A percentile compares a stretch with the other conserved stretches of the same genome.
Conservation (phyloP, 2,888 invertebrate species). For the Sussaba pulchella region DNA sequence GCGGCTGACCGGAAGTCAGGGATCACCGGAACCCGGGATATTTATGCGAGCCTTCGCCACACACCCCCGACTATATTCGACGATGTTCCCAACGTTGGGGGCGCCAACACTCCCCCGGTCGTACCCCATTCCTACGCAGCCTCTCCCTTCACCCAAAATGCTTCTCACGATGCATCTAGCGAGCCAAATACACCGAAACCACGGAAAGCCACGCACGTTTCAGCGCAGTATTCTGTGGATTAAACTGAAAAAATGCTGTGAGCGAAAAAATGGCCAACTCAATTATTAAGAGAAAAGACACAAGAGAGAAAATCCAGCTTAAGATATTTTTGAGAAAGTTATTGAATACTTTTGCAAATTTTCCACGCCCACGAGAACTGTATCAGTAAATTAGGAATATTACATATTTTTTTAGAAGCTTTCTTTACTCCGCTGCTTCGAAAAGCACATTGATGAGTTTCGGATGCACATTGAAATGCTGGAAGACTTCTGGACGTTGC, state of each 20-base stretch:
- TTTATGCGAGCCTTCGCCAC: constrained; percentile 81
- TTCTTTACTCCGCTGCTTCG: no score
- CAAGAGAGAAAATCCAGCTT: no score
- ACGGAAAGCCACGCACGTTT: not conserved
- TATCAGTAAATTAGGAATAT: no score
- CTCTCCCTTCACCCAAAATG: not conserved
- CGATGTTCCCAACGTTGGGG: constrained; percentile 44
- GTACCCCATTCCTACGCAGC: constrained; percentile 16
- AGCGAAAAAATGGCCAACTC: no score
- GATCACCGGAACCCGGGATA: constrained; percentile 84
- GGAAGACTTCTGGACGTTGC: constrained; percentile 1
- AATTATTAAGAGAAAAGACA: no score
- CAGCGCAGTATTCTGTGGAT: no score
- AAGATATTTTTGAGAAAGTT: no score
- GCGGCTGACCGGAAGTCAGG: constrained; percentile 84
- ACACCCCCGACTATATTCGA: constrained; percentile 66
- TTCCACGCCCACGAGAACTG: no score
- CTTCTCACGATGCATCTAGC: not conserved
- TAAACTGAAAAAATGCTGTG: no score
- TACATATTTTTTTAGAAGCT: no score
- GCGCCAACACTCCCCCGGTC: constrained; percentile 40
- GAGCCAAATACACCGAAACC: not conserved
- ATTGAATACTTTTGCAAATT: no score
- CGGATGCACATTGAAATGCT: not conserved
- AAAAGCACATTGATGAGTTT: not conserved